Evolutionary conservation across 2,113 vertebrate genomes (phyloP).

Genomic region (Lepus americanus): DNA sequence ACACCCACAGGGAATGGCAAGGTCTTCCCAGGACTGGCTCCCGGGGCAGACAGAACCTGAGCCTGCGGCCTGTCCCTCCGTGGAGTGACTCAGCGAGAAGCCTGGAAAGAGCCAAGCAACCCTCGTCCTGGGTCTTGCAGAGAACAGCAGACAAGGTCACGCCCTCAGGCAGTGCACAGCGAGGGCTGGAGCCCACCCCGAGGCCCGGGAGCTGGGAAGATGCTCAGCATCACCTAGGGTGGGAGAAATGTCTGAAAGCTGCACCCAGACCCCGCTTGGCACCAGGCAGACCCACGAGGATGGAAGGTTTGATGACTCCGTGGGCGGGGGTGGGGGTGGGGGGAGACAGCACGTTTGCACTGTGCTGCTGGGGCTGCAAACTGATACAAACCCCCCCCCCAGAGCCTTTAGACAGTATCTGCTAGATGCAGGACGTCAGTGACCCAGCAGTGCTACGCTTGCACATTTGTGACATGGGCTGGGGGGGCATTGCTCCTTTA

Average conservation of each 20-base stretch:
- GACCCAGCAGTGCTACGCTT: neutral
- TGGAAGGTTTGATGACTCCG: neutral
- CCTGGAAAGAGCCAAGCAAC: neutral
- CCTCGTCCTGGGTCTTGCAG: neutral
- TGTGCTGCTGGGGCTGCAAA: neutral
- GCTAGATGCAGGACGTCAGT: neutral
- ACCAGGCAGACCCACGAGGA: neutral
- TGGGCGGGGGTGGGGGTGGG: neutral
- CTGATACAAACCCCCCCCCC: fast-evolving
- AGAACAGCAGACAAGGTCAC: neutral
- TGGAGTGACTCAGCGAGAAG: slow-evolving; percentile 62
- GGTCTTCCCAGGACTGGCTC: slow-evolving; percentile 34
- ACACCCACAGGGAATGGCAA: neutral
- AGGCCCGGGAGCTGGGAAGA: neutral
- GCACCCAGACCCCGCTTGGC: neutral
- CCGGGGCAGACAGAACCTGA: slow-evolving; percentile 33
- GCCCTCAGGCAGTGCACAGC: fast-evolving
- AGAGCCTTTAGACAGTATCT: neutral
- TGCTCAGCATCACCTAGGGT: neutral
- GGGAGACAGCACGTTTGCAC: neutral
- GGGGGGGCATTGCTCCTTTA: too few species aligned
- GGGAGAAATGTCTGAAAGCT: neutral
- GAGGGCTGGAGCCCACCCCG: neutral
- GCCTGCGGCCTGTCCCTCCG: slow-evolving; percentile 19
- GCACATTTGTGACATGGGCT: neutral